Evolutionary conservation across 2,797 vertebrate species (phyloP), one percentile per base, ranked within the genome.

Genomic region (Sylvilagus floridanus): DNA sequence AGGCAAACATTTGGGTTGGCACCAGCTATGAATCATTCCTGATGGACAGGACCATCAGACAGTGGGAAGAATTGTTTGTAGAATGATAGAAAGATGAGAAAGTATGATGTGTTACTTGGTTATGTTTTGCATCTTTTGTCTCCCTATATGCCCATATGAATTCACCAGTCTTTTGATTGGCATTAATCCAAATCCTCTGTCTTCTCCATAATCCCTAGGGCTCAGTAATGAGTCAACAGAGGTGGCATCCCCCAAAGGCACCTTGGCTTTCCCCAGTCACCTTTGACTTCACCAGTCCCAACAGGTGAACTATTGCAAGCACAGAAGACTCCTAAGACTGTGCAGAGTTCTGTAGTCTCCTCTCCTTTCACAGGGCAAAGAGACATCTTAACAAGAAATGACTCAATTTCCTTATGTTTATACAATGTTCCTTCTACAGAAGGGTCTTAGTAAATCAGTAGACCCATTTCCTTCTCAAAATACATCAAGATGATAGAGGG

Each of bases 1-100:
- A 96, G 68, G 83, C 57, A 96, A 97, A 97, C 30, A 95, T 96
- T 96, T 93, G 42, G 30, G 17, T 95, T 93, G 94, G 94, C 94
- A 92, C 26, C 19, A 54, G 84, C 60, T 52, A 82, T 69, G 32
- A 83, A 77, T 19, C 28, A 96, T 62, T 91, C 30, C 47, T 91
- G 35, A 88, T n/a, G 65, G 28, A 57, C 13, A 65, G n/a, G 24
- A 32, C 47, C 65, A 88, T 24, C 30, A 5, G 62, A 42, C 4
- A 68, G 50, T 77, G 16, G 73, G 22, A 94, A 88, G 62, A 85
- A 69, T 37, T 77, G 90, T 42, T 50, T 84, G 7, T 28, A 65
- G 14, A 47, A 22, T 9, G 42, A 30, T 5, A 76, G 17, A 57
- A 73, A 22, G 1, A 37, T 21, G 8, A 73, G 52, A 78, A 62